phyloP scores from a whole-genome alignment of 2,888 invertebrate genomes.

The Oxytorus armatus region DNA sequence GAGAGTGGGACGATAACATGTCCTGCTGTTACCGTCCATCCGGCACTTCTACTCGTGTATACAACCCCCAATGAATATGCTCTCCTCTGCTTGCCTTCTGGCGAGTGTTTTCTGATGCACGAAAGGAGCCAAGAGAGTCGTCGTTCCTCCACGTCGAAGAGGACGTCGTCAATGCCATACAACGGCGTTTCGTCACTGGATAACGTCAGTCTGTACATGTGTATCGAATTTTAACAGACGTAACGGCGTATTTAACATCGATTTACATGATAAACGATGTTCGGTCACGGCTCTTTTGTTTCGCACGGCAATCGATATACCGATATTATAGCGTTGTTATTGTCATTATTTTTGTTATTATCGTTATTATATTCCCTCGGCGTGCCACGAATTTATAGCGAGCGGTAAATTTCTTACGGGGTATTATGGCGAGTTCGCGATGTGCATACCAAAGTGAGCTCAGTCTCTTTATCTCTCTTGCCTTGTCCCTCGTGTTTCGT shows the following conservation, averaged over 20 bases:
- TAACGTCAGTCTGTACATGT: constrained; percentile 55
- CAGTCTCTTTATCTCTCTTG: constrained; percentile 67
- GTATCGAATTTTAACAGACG: not conserved
- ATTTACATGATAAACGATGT: not conserved
- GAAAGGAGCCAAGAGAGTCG: constrained; percentile 53
- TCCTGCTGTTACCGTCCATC: constrained; percentile 56
- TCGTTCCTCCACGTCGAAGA: constrained; percentile 38
- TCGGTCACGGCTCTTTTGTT: not conserved
- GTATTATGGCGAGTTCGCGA: constrained; percentile 77
- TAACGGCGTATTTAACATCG: not conserved
- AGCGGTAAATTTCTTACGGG: constrained; percentile 82
- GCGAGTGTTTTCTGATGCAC: constrained; percentile 55
- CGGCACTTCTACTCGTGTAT: constrained; percentile 28
- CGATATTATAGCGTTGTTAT: not conserved
- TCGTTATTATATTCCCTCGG: constrained; percentile 21
- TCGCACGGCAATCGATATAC: not conserved
- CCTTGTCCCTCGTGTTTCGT: constrained; percentile 20
- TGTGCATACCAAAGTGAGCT: constrained; percentile 79
- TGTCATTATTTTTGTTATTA: not conserved
- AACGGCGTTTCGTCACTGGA: constrained; percentile 74
- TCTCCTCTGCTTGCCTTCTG: constrained; percentile 60
- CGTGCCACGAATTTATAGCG: constrained; percentile 60
- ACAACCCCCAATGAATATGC: constrained; percentile 43
- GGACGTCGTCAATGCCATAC: constrained; percentile 45
- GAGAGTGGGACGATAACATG: constrained; percentile 1